Conservation (phyloP, 2,797 vertebrate genomes). For the Microtus agrestis region DNA sequence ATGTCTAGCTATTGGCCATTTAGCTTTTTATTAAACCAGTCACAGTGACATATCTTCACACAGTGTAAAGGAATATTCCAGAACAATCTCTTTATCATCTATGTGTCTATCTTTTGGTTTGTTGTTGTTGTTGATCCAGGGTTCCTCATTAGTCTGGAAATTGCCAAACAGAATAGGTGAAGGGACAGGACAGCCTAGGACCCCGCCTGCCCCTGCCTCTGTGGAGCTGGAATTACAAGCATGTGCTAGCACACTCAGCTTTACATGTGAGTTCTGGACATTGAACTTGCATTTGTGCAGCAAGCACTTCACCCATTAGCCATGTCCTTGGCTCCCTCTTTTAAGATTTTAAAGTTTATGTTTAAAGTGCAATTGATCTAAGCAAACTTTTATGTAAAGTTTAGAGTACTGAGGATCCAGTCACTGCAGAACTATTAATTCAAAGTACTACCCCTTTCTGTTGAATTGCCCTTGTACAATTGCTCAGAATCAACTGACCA, state of each 20-base stretch:
- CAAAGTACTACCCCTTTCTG: not conserved
- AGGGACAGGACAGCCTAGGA: not conserved
- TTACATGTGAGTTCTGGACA: not conserved
- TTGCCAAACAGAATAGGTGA: not conserved
- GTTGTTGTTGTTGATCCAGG: not conserved
- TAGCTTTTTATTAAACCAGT: not conserved
- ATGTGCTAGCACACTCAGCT: not conserved
- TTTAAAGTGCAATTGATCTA: not conserved
- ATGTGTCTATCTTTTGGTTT: not conserved
- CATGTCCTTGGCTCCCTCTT: not conserved
- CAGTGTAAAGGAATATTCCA: not conserved
- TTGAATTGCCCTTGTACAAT: not conserved
- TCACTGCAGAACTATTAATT: not conserved
- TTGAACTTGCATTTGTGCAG: not conserved
- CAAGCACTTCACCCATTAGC: not conserved
- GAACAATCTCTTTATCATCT: not conserved
- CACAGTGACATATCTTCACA: not conserved
- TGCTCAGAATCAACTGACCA: not conserved
- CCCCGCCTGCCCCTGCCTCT: not conserved
- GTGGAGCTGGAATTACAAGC: not conserved
- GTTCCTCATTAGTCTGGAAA: not conserved
- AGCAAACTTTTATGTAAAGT: not conserved
- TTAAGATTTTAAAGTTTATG: not conserved
- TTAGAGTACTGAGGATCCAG: too few species aligned
- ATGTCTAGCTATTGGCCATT: not conserved